Evolutionary conservation across 2,797 vertebrate species (phyloP), one percentile per base, ranked within the genome.

Genomic region (Sebastes nivosus): DNA sequence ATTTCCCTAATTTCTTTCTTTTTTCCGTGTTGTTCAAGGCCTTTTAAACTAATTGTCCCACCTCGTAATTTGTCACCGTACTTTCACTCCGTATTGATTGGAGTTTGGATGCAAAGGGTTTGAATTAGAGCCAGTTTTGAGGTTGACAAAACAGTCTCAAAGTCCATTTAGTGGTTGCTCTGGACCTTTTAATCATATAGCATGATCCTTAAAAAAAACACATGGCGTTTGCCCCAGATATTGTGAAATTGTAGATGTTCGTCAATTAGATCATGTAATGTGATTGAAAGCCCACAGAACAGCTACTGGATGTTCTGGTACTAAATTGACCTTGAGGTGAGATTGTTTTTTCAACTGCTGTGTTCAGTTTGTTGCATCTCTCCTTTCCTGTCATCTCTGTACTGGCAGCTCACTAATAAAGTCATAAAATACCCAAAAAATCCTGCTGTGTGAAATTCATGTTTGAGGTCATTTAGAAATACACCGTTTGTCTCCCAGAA

Each of bases 11-110:
- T 72, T 57, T 57, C 27, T 63, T 27, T 22, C 10, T 50, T 79
- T 18, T 30, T 54, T 36, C 55, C 66, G 12, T 63, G 13, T 67
- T 27, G 6, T 20, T 25, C 1, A 29, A 50, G n/a, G 50, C 55
- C 34, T 75, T 74, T 77, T 25, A 34, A 69, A 72, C 36, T 32
- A n/a, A 75, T 79, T 65, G 27, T 20, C 58, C 18, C 29, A 25
- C 20, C 10, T 61, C 38, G 50, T 55, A 79, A 81, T 61, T 54
- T 54, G 38, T 52, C 52, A 30, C 18, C 22, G 13, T 50, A 18
- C 38, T 65, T 30, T 57, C 16, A 24, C 9, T 42, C 32, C 18
- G 58, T 68, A 54, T 74, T 71, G 27, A 55, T 75, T 63, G 36
- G 36, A 58, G 16, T 68, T 76, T 24, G 55, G 61, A 55, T 34